phyloP scores from a whole-genome alignment of 2,113 vertebrate genomes.

The Telmatochromis bifrenatus region DNA sequence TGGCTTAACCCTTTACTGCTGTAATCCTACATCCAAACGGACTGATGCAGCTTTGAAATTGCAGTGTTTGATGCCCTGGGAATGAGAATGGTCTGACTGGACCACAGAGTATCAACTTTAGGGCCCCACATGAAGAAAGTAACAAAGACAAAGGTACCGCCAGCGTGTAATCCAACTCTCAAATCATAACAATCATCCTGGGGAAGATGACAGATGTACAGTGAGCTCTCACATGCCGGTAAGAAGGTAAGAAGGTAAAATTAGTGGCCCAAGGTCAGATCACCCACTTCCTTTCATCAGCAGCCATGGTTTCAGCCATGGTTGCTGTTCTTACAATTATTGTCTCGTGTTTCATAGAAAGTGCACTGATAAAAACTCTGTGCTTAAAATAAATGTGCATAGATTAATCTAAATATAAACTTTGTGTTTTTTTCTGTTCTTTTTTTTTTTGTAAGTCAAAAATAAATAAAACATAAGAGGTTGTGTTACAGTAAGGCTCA shows the following conservation, averaged over 20 bases:
- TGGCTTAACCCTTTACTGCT: background rate
- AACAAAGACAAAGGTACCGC: conserved; percentile 15
- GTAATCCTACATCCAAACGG: background rate
- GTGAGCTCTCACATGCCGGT: background rate
- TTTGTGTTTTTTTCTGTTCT: background rate
- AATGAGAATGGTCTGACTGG: background rate
- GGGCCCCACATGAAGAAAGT: background rate
- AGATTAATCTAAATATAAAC: background rate
- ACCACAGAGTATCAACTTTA: background rate
- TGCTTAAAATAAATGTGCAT: background rate
- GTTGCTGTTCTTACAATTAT: background rate
- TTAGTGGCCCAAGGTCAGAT: background rate
- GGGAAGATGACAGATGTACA: background rate
- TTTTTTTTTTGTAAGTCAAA: background rate
- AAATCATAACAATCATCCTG: background rate
- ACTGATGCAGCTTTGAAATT: background rate
- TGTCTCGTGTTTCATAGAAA: conserved; percentile 1
- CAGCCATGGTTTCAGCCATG: background rate
- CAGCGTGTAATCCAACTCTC: background rate
- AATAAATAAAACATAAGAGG: background rate
- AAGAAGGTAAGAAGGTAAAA: background rate
- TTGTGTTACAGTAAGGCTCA: background rate
- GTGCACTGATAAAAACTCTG: background rate
- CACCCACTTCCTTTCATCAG: background rate
- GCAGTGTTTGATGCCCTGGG: background rate